Evolutionary conservation across 2,888 invertebrate genomes (phyloP).

Genomic region (Mermis nigrescens): DNA sequence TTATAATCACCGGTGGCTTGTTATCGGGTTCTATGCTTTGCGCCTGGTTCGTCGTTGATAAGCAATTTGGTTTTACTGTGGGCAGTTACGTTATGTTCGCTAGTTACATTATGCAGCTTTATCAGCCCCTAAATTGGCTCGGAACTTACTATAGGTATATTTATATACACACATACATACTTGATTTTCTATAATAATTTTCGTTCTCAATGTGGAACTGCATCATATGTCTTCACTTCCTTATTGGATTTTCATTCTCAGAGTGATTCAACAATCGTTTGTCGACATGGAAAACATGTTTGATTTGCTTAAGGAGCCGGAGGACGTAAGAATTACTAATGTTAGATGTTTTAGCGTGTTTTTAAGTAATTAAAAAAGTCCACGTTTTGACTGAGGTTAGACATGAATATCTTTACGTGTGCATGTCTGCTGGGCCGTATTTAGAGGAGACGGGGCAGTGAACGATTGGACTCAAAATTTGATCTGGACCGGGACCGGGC

Average conservation of each 20-base stretch:
- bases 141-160: constrained; percentile 84
- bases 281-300: constrained; percentile 99
- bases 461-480: too few relatives aligned
- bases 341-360: too few relatives aligned
- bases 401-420: too few relatives aligned
- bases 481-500: too few relatives aligned
- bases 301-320: constrained; percentile 64
- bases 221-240: background rate
- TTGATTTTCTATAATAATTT: background rate
- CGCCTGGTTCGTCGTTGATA: constrained; percentile 56
- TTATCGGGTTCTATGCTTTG: constrained; percentile 60
- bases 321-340: too few relatives aligned
- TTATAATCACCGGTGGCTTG: constrained; percentile 66
- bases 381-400: too few relatives aligned
- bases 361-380: too few relatives aligned
- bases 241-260: constrained; percentile 30
- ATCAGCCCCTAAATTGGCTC: constrained; percentile 88
- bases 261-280: constrained; percentile 88
- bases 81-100: constrained; percentile 92
- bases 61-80: constrained; percentile 49
- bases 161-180: background rate
- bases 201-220: background rate
- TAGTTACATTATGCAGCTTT: constrained; percentile 72
- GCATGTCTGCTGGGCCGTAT: too few relatives aligned
- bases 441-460: too few relatives aligned